Evolutionary conservation across 2,797 vertebrate genomes (phyloP).

Genomic region (Lagocephalus sceleratus): DNA sequence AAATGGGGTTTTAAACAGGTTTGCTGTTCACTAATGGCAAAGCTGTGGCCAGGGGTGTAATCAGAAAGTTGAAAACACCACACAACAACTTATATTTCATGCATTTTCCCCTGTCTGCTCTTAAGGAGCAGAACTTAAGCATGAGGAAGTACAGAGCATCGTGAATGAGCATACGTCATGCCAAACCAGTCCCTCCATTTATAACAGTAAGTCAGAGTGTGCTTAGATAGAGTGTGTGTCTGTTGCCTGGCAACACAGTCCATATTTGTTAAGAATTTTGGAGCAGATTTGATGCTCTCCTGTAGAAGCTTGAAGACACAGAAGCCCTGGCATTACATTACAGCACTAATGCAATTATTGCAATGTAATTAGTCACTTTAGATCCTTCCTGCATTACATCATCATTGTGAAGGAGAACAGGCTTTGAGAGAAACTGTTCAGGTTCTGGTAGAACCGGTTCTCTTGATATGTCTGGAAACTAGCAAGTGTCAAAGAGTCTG

Average conservation of each 20-base stretch:
- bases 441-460: no score
- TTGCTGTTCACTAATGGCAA: constrained; percentile 31
- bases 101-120: constrained; percentile 42
- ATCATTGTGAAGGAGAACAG: constrained; percentile 8
- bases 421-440: no score
- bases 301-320: constrained; percentile 29
- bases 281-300: constrained; percentile 43
- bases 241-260: constrained; percentile 65
- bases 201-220: constrained; percentile 50
- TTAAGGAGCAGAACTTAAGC: constrained; percentile 43
- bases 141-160: constrained; percentile 31
- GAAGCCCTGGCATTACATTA: background rate
- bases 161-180: constrained; percentile 55
- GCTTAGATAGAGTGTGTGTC: constrained; percentile 56
- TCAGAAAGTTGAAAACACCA: constrained; percentile 45
- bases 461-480: no score
- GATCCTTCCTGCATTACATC: background rate
- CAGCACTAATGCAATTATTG: background rate
- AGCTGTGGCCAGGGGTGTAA: constrained; percentile 57
- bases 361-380: background rate
- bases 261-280: constrained; percentile 47
- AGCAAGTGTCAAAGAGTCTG: no score
- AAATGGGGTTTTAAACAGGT: constrained; percentile 26
- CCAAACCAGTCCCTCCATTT: constrained; percentile 56
- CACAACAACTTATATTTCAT: constrained; percentile 46